Conservation (phyloP, 2,113 vertebrate genomes). For the Heterotilapia buettikoferi region DNA sequence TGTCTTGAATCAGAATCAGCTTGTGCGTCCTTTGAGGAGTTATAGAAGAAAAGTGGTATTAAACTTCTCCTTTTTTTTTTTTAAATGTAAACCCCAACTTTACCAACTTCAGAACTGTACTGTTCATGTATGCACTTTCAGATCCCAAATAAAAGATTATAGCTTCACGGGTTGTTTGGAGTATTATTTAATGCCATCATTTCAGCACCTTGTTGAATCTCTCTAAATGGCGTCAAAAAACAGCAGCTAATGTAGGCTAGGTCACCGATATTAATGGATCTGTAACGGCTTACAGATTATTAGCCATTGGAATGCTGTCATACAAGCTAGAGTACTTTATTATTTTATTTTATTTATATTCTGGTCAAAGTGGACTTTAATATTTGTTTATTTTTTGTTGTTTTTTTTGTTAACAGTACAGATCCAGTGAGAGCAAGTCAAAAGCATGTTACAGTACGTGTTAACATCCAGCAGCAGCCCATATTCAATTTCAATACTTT, state of each 20-base stretch:
- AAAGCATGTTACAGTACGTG: neutral
- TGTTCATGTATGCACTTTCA: conserved; percentile 58
- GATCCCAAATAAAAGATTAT: conserved; percentile 54
- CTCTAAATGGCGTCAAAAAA: neutral
- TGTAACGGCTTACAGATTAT: neutral
- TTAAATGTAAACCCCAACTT: conserved; percentile 20
- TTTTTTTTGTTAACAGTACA: neutral
- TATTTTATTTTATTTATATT: neutral
- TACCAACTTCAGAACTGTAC: conserved; percentile 25
- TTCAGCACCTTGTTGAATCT: neutral
- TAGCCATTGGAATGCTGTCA: neutral
- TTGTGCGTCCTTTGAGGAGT: conserved; percentile 21
- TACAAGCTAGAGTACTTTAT: neutral
- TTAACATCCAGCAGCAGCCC: neutral
- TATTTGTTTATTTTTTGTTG: neutral
- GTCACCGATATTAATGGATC: neutral
- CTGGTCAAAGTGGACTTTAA: neutral
- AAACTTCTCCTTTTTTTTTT: neutral
- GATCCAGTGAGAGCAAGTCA: neutral
- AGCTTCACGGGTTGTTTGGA: neutral
- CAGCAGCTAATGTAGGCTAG: neutral
- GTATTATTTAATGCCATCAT: neutral
- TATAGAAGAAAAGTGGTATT: conserved; percentile 1
- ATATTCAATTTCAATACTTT: neutral
- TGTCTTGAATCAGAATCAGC: neutral